These are phyloP conservation scores for Clavelina lepadiformis DNA, from an alignment of 23 tunicate genomes.

Conservation along the genomic window DNA sequence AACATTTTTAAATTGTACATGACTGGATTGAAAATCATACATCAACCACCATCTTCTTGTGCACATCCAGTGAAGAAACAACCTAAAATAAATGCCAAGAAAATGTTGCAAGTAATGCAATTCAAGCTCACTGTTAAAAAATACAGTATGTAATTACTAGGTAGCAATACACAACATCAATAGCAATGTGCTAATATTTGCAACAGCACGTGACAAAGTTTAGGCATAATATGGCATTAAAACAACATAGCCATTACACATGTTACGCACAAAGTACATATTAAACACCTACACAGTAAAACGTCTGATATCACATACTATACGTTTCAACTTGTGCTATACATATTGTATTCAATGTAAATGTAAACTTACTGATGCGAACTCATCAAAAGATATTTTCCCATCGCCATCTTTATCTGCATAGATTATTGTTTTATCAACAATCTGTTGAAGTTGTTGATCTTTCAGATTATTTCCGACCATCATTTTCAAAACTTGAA, in stretches of 20 bases:
- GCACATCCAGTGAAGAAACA: slow-evolving; percentile 80
- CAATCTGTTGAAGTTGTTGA: slow-evolving; percentile 94
- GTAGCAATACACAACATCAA: too few relatives aligned
- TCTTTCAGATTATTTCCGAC: slow-evolving; percentile 96
- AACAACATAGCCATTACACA: too few relatives aligned
- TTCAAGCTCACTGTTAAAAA: too few relatives aligned
- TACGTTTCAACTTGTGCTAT: too few relatives aligned
- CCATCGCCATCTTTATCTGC: slow-evolving; percentile 99
- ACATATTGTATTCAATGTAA: not conserved
- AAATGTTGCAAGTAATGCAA: too few relatives aligned
- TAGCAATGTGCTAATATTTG: not conserved
- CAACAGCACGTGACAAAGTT: not conserved
- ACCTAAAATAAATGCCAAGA: slow-evolving; percentile 32
- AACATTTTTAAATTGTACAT: too few relatives aligned
- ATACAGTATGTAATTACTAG: too few relatives aligned
- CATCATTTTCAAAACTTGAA: slow-evolving; percentile 98
- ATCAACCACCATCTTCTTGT: slow-evolving; percentile 97
- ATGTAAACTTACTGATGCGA: slow-evolving; percentile 43
- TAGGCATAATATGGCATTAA: not conserved
- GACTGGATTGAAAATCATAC: slow-evolving; percentile 76
- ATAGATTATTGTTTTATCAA: slow-evolving; percentile 96
- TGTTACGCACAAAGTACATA: too few relatives aligned
- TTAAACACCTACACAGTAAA: too few relatives aligned
- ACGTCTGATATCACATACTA: too few relatives aligned
- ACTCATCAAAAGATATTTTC: slow-evolving; percentile 88